Base-by-base conservation (phyloP, 1,140 invertebrate species). In the Sitophilus oryzae region DNA sequence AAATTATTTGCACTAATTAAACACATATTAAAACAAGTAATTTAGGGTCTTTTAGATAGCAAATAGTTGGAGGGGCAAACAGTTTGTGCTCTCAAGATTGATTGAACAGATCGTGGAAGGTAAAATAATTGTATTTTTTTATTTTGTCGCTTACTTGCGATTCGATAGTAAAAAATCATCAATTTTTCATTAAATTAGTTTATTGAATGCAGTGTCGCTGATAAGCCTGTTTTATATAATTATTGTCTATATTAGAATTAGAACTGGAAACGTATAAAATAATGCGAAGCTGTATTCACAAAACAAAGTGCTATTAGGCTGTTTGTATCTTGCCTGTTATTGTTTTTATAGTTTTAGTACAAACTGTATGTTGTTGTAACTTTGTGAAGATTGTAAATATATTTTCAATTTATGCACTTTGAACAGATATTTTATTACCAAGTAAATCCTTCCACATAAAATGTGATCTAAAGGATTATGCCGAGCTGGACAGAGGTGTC, bases 301-400 rank as follows among this genome's bases (percentile, higher is more conserved):
- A 41, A 18, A 19, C 11, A 11, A 42, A 63, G 53, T 37, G 49
- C 44, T 62, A 49, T 46, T 68, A 66, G 65, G 66, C 65, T 66
- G 62, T 64, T 64, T 61, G 59, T 65, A 62, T 66, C 66, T 68
- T 68, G 66, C 66, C 66, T 63, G 66, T 68, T 68, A 68, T 66
- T 68, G 63, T 66, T 68, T 66, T 68, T 62, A 65, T 66, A 68
- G 63, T 66, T 68, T 59, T 66, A 65, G 66, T 60, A 48, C 30
- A 65, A 58, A 66, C 63, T 68, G 63, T 68, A 61, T 68, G 66
- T 68, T n/a, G n/a, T n/a, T 68, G 63, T 68, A 65, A 56, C 38
- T 64, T 66, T 62, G 66, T 59, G 61, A 62, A 62, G 61, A 60
- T 61, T 68, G 66, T 68, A 68, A 68, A 68, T 68, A 67, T 64